Conservation (phyloP, 2,797 vertebrate genomes). For the Hylomyscus alleni region DNA sequence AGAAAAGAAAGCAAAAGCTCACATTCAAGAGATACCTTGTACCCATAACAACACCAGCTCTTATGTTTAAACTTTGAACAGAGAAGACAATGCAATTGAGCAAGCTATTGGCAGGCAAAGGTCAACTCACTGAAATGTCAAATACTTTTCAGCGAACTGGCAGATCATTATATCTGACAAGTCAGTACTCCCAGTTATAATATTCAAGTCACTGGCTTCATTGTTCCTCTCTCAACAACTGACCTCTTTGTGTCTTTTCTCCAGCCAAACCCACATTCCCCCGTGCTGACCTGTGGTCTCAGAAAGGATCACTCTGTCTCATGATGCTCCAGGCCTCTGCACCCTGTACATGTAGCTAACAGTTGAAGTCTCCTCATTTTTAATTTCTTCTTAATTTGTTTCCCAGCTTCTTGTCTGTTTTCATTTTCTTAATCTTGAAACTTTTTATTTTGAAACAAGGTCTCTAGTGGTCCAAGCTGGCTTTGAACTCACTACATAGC, state of each 20-base stretch:
- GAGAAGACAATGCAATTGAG: slow-evolving; percentile 79
- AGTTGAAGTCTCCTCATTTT: fast-evolving
- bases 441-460: background rate
- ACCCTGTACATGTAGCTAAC: background rate
- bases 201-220: slow-evolving; percentile 47
- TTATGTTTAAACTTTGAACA: slow-evolving; percentile 76
- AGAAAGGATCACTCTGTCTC: background rate
- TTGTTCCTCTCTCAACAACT: slow-evolving; percentile 53
- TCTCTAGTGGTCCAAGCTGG: background rate
- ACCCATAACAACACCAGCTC: slow-evolving; percentile 71
- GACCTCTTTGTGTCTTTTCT: slow-evolving; percentile 54
- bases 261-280: background rate
- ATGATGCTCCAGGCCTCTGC: background rate
- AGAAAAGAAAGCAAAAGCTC: slow-evolving; percentile 13
- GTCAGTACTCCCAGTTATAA: slow-evolving; percentile 73
- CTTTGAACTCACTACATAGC: background rate
- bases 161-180: slow-evolving; percentile 65
- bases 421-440: background rate
- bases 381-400: background rate
- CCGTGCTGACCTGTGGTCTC: background rate
- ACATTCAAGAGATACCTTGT: slow-evolving; percentile 17
- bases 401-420: background rate
- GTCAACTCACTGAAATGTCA: slow-evolving; percentile 67
- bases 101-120: slow-evolving; percentile 79
- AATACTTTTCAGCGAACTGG: slow-evolving; percentile 78